Base-by-base conservation (phyloP, 2,888 invertebrate species). In the Drosophila formosana region DNA sequence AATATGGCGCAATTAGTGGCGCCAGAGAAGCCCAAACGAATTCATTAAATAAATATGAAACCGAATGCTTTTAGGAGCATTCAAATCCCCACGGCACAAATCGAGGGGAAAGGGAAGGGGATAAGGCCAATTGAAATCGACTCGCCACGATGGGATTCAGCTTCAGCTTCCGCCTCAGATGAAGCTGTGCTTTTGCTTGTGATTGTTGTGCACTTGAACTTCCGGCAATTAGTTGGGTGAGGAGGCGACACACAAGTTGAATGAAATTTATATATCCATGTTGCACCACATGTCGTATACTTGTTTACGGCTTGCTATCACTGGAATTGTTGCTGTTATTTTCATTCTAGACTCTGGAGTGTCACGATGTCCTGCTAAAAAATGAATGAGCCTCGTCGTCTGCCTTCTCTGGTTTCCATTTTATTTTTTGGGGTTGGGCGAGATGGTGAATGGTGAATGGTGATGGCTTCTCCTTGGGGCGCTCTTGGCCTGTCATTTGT, bases 21-120 rank as follows among this genome's bases (percentile, higher is more conserved):
- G 50, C 63, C 56, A 55, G 65, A 46, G 62, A 66, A 69, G 41
- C 28, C 72, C 61, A 37, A 66, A 45, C 55, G 69, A 66, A 68
- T 66, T 78, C 74, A 82, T 83, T 80, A 71, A 82, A 80, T 81
- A 84, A 77, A 77, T 82, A 82, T 80, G 77, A 77, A 75, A 72
- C 69, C 72, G 63, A 78, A 82, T 70, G 82, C 82, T 82, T 82
- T 82, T 70, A 72, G 65, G 13, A 66, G 66, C 64, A 61, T 11
- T 47, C 47, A 46, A 50, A 66, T 46, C 53, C 51, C 62, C 46
- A 34, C 34, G 37, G 37, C 46, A 26, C 45, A 3, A 11, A 5
- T 18, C 26, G 4, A 26, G 3, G 9, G 13, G 25, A 4, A 23
- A 34, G 7, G 26, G 4, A 30, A 23, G 53, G 45, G 30, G 41